Evolutionary conservation across 2,113 vertebrate genomes (phyloP).

Genomic region (Paramormyrops kingsleyae): DNA sequence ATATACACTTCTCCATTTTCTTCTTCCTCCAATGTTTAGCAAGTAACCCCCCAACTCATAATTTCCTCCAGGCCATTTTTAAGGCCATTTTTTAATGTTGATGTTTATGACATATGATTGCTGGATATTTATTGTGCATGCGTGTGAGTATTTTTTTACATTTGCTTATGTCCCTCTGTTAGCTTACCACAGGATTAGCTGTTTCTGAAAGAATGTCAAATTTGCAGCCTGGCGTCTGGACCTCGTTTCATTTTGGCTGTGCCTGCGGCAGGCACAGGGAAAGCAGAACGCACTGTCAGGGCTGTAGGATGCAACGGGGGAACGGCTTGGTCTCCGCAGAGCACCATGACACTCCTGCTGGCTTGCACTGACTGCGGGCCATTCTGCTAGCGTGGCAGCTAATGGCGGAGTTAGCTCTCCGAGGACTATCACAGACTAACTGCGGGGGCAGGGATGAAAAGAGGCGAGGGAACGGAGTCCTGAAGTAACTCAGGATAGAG

Average conservation of each 20-base stretch:
- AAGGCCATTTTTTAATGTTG: neutral
- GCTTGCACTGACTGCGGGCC: neutral
- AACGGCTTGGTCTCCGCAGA: neutral
- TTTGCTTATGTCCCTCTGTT: neutral
- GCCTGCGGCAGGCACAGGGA: neutral
- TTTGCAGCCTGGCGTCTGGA: neutral
- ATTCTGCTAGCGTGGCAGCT: neutral
- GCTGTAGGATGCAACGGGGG: neutral
- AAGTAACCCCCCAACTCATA: neutral
- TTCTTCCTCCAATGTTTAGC: neutral
- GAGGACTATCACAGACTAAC: neutral
- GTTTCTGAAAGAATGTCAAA: slow-evolving; percentile 2
- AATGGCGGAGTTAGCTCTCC: neutral
- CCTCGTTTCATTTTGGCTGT: neutral
- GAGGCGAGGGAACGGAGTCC: neutral
- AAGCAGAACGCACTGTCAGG: neutral
- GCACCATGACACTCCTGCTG: neutral
- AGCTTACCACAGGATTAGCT: neutral
- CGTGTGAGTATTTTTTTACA: neutral
- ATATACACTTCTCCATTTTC: neutral
- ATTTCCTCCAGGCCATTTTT: neutral
- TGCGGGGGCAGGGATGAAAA: neutral
- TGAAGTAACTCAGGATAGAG: neutral
- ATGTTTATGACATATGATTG: neutral
- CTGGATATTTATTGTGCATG: neutral